Evolutionary conservation across 2,113 vertebrate genomes (phyloP).

Genomic region (Tricholaema leucomelas): DNA sequence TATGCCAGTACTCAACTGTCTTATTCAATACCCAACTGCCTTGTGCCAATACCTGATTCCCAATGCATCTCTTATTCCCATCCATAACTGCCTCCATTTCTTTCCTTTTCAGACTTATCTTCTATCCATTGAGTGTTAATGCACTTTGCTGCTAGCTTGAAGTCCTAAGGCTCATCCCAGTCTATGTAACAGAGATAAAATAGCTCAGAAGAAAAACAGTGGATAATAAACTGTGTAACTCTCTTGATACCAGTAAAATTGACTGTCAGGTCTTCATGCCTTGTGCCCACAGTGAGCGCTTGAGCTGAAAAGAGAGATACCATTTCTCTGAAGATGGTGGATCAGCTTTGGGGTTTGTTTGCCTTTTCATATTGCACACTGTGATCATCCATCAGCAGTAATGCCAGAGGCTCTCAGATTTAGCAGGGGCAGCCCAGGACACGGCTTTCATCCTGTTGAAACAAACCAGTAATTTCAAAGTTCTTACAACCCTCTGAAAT

Average conservation of each 20-base stretch:
- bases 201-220: not conserved
- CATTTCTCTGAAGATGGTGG: not conserved
- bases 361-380: not conserved
- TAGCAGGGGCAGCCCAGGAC: not conserved
- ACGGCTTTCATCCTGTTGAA: constrained; percentile 12
- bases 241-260: not conserved
- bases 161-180: not conserved
- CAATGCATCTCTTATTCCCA: not conserved
- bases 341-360: not conserved
- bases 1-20: too few species aligned
- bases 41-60: too few species aligned
- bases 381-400: not conserved
- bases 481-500: not conserved
- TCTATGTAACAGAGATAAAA: not conserved
- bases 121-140: not conserved
- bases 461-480: not conserved
- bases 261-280: not conserved
- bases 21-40: too few species aligned
- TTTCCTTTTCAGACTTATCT: not conserved
- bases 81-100: not conserved
- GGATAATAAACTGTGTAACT: not conserved
- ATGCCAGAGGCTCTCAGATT: not conserved
- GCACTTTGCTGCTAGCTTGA: not conserved
- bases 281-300: not conserved
- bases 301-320: not conserved